A percentile compares a stretch with the other conserved stretches of the same genome.
Evolutionary conservation across 2,113 vertebrate genomes (phyloP).

Genomic region (Nibea coibor): DNA sequence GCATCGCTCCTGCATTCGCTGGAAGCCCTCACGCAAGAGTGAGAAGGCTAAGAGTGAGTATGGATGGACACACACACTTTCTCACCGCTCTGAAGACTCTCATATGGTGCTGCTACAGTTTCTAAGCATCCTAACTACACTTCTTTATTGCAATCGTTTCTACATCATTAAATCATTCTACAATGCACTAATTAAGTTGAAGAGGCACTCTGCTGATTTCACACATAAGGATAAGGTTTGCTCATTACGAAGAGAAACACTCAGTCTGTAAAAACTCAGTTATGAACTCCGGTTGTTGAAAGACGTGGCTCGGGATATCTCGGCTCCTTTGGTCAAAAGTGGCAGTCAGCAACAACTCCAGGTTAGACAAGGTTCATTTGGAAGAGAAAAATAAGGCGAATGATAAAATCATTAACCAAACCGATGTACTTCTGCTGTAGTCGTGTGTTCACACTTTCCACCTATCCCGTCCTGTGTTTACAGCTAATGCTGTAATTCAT

Average conservation of each 20-base stretch:
- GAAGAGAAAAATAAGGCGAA: not conserved
- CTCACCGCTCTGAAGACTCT: not conserved
- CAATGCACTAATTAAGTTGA: not conserved
- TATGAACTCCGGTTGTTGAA: not conserved
- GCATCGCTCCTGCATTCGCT: constrained; percentile 95
- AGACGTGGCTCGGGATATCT: not conserved
- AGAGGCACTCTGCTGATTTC: not conserved
- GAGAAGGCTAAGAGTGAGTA: constrained; percentile 98
- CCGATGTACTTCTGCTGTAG: too few relatives aligned
- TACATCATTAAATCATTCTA: not conserved
- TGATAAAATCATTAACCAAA: not conserved
- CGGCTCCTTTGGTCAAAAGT: not conserved
- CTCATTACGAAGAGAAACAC: not conserved
- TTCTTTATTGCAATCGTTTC: not conserved
- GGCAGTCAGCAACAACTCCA: not conserved
- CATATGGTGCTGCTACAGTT: not conserved
- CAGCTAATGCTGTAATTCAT: too few relatives aligned
- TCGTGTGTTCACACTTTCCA: not conserved
- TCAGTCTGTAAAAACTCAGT: not conserved
- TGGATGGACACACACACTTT: not conserved
- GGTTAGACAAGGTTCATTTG: not conserved
- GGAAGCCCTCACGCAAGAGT: constrained; percentile 96
- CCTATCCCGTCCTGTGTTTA: not conserved
- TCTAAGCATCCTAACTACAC: not conserved
- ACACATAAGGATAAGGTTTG: not conserved